Evolutionary conservation across 2,113 vertebrate genomes (phyloP).

Genomic region (Quiscalus mexicanus): DNA sequence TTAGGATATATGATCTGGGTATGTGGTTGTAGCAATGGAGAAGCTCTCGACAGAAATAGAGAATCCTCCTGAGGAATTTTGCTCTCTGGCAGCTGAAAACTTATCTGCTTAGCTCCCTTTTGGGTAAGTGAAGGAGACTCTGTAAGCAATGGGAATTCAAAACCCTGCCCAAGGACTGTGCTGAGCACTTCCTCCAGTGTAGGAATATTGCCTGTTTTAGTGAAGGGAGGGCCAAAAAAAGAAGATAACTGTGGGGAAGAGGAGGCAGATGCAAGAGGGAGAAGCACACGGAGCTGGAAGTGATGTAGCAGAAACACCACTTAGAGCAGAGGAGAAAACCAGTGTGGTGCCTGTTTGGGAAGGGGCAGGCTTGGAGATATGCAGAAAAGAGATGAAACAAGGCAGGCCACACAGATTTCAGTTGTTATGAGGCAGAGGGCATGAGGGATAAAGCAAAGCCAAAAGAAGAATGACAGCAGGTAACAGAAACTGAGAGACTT

Average conservation of each 20-base stretch:
- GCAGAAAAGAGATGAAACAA: neutral
- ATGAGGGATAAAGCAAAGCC: neutral
- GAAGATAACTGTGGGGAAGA: neutral
- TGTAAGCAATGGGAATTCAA: neutral
- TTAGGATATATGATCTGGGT: neutral
- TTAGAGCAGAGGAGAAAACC: neutral
- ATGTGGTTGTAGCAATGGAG: neutral
- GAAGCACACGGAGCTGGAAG: neutral
- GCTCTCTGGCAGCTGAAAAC: slow-evolving; percentile 7
- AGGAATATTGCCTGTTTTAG: neutral
- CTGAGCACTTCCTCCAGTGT: neutral
- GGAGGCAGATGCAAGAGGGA: neutral
- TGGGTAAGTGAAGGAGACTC: slow-evolving; percentile 14
- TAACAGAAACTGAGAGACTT: neutral
- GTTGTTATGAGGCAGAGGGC: neutral
- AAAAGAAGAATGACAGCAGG: neutral
- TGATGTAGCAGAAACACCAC: neutral
- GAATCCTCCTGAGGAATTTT: slow-evolving; percentile 10
- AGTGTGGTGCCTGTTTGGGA: accelerated
- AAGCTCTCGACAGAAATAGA: neutral
- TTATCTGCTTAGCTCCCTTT: slow-evolving; percentile 32
- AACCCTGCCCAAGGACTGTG: neutral
- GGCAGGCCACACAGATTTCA: neutral
- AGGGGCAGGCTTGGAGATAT: neutral
- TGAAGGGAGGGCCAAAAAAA: neutral